Percentiles rank a stretch among this genome's conserved stretches.
Conservation (phyloP, 2,113 vertebrate species). For the Eurypyga helias region DNA sequence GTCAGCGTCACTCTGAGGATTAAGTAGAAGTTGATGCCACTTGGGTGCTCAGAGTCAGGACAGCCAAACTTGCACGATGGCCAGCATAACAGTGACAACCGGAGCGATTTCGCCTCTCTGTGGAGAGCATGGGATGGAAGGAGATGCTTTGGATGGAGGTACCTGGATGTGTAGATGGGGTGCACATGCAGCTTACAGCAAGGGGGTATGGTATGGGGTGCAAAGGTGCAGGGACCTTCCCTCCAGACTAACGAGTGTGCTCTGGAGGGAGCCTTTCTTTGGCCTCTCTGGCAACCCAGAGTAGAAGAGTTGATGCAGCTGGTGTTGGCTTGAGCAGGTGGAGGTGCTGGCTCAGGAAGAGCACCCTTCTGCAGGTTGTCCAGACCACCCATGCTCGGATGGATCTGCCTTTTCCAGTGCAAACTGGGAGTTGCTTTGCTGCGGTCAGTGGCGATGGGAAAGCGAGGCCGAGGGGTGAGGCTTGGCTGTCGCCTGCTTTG, state of each 20-base stretch:
- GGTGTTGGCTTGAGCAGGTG: background rate
- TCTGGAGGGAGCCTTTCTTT: background rate
- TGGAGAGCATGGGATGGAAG: background rate
- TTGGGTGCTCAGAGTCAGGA: slow-evolving; percentile 42
- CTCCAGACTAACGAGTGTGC: background rate
- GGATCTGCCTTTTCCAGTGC: background rate
- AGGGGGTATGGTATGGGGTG: too few relatives aligned
- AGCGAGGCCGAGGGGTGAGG: background rate
- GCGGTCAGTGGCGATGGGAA: rapidly evolving
- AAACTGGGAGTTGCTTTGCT: background rate
- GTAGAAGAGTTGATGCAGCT: background rate
- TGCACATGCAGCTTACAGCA: background rate
- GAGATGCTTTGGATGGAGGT: background rate
- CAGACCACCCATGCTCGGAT: rapidly evolving
- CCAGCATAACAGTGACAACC: background rate
- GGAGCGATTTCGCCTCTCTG: background rate
- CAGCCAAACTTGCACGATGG: background rate
- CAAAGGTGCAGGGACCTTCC: rapidly evolving
- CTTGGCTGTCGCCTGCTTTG: background rate
- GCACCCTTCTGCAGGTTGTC: background rate
- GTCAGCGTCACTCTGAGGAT: slow-evolving; percentile 71
- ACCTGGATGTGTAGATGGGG: rapidly evolving
- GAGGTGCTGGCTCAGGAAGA: background rate
- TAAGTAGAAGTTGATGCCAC: slow-evolving; percentile 77
- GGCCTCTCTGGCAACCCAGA: background rate